A percentile compares a stretch with the other conserved stretches of the same genome.
Conservation (phyloP, 2,797 vertebrate genomes). For the Pelochelys cantorii region DNA sequence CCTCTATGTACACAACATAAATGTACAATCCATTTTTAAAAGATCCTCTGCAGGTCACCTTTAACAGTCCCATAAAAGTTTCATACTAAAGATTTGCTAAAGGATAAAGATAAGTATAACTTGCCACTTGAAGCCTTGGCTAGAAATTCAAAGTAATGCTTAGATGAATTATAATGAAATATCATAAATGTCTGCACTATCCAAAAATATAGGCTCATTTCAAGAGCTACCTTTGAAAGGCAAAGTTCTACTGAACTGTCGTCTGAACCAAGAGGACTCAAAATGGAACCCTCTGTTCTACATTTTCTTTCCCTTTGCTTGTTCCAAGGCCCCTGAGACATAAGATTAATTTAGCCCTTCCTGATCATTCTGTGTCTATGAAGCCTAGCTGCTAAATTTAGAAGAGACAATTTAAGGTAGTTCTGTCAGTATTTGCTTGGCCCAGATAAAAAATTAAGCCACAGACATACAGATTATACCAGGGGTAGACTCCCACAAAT, state of each 20-base stretch:
- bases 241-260: constrained; percentile 18
- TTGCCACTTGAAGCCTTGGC: neutral
- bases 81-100: neutral
- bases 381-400: constrained; percentile 57
- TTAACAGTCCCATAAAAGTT: constrained; percentile 3
- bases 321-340: constrained; percentile 68
- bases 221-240: constrained; percentile 20
- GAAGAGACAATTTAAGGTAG: constrained; percentile 63
- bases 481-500: constrained; percentile 11
- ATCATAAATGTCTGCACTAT: neutral
- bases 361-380: constrained; percentile 51
- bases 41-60: neutral
- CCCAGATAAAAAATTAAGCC: constrained; percentile 59
- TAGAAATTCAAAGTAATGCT: constrained; percentile 12
- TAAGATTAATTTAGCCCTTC: constrained; percentile 70
- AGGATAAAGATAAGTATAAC: constrained; percentile 2
- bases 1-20: constrained; percentile 35
- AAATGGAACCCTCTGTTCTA: constrained; percentile 61
- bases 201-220: constrained; percentile 19
- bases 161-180: neutral
- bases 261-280: constrained; percentile 20
- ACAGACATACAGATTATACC: neutral
- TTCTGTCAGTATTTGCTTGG: constrained; percentile 31
- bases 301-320: constrained; percentile 53
- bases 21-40: neutral